These are phyloP conservation scores for Pyralis farinalis DNA, from an alignment of 2,888 invertebrate species.

Conservation along the genomic window DNA sequence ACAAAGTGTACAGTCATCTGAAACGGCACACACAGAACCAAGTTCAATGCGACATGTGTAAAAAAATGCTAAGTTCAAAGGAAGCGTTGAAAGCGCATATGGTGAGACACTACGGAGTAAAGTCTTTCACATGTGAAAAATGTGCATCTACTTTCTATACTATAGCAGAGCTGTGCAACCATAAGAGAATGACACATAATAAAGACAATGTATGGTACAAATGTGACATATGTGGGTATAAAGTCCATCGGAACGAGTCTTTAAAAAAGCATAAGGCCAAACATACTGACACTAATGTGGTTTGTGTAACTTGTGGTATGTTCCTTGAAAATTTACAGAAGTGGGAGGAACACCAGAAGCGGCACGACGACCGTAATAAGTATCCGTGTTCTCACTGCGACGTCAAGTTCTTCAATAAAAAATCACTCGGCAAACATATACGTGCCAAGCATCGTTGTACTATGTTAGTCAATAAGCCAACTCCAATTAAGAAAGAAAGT, in stretches of 20 bases:
- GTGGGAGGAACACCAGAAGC: slow-evolving; percentile 40
- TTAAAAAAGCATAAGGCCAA: slow-evolving; percentile 42
- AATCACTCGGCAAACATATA: slow-evolving; percentile 33
- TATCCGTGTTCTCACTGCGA: slow-evolving; percentile 47
- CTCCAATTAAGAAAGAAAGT: slow-evolving; percentile 19
- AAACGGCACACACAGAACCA: slow-evolving; percentile 30
- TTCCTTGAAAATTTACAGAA: slow-evolving; percentile 44
- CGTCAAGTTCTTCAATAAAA: slow-evolving; percentile 36
- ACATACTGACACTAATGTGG: slow-evolving; percentile 41
- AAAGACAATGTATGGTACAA: slow-evolving; percentile 31
- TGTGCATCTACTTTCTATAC: slow-evolving; percentile 57
- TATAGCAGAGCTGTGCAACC: slow-evolving; percentile 48
- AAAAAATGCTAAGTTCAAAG: slow-evolving; percentile 37
- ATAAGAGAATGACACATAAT: slow-evolving; percentile 41
- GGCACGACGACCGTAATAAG: slow-evolving; percentile 48
- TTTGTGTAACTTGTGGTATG: slow-evolving; percentile 51
- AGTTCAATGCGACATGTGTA: slow-evolving; percentile 41
- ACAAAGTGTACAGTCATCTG: slow-evolving; percentile 45
- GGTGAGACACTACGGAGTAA: slow-evolving; percentile 48
- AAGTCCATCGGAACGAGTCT: slow-evolving; percentile 23
- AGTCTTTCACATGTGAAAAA: slow-evolving; percentile 51
- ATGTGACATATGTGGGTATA: slow-evolving; percentile 53
- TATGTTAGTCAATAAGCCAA: slow-evolving; percentile 19
- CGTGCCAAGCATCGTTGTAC: slow-evolving; percentile 21
- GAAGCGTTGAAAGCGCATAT: slow-evolving; percentile 38